Conservation (phyloP, 35 echinoderm and acorn worm species). For the Anneissia japonica region DNA sequence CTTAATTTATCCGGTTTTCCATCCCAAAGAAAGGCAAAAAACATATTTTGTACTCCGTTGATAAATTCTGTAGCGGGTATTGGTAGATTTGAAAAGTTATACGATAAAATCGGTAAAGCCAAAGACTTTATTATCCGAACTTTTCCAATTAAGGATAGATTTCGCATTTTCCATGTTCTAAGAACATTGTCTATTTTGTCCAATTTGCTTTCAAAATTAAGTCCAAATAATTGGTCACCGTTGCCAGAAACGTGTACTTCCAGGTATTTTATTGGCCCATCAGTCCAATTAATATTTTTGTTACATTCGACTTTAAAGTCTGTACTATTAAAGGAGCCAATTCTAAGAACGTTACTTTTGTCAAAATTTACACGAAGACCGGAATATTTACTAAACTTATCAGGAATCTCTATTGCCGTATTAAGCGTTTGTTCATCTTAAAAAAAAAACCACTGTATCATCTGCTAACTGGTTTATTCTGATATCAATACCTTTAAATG, state of each 20-base stretch:
- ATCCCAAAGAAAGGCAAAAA: too few relatives aligned
- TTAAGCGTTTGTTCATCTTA: constrained; percentile 3
- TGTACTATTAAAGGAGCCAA: neutral
- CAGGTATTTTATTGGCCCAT: constrained; percentile 26
- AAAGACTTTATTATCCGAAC: neutral
- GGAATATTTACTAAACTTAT: constrained; percentile 1
- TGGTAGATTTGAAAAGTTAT: too few relatives aligned
- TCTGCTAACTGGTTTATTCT: constrained; percentile 26
- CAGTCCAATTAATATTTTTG: neutral
- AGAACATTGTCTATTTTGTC: constrained; percentile 22
- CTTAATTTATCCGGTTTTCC: too few relatives aligned
- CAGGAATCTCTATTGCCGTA: constrained; percentile 3
- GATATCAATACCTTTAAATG: constrained; percentile 9
- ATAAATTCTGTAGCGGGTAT: too few relatives aligned
- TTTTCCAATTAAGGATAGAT: neutral
- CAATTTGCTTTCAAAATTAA: constrained; percentile 33
- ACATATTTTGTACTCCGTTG: too few relatives aligned
- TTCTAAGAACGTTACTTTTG: constrained; percentile 19
- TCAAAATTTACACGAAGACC: constrained; percentile 41
- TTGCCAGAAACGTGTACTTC: constrained; percentile 25
- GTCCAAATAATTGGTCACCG: constrained; percentile 2
- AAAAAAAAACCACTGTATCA: constrained; percentile 23
- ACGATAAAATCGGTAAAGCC: too few relatives aligned
- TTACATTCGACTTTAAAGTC: neutral
- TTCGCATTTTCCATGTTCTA: constrained; percentile 22